These are phyloP conservation scores for Penaeus monodon DNA, from an alignment of 2,888 invertebrate species.

Conservation along the genomic window DNA sequence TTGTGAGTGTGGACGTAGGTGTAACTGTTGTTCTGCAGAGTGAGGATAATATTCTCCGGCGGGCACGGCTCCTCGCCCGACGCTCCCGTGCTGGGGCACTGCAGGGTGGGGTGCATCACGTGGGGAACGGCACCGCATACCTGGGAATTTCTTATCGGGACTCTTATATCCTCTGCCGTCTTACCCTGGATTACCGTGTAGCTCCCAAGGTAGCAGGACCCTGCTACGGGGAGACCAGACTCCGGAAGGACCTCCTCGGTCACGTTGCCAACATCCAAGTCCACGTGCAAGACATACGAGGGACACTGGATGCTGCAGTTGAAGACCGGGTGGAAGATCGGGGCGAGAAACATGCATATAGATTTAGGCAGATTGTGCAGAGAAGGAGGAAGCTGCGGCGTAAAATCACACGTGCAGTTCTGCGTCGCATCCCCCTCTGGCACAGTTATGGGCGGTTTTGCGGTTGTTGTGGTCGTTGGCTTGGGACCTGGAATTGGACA, in stretches of 20 bases:
- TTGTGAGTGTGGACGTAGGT: slow-evolving; percentile 22
- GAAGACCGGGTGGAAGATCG: slow-evolving; percentile 31
- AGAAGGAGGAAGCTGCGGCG: not conserved
- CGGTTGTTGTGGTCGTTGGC: too few species aligned
- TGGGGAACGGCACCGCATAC: slow-evolving; percentile 37
- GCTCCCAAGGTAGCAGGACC: slow-evolving; percentile 18
- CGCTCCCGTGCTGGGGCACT: slow-evolving; percentile 14
- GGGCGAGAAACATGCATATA: slow-evolving; percentile 44
- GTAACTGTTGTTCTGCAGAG: not conserved
- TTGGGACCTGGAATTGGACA: too few species aligned
- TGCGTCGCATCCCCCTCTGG: not conserved
- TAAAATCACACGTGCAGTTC: slow-evolving; percentile 12
- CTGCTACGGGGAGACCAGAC: too few species aligned
- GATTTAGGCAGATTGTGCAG: slow-evolving; percentile 19
- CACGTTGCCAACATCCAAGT: slow-evolving; percentile 22
- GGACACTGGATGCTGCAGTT: slow-evolving; percentile 30
- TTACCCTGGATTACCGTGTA: slow-evolving; percentile 23
- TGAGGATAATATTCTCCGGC: slow-evolving; percentile 35
- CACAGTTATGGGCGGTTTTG: too few species aligned
- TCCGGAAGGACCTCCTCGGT: not conserved
- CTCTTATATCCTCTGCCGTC: not conserved
- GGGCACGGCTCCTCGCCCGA: not conserved
- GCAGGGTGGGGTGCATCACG: slow-evolving; percentile 23
- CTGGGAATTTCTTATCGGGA: not conserved
- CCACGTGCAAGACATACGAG: slow-evolving; percentile 32